These are phyloP conservation scores for Penaeus indicus DNA, from an alignment of 1,140 invertebrate species.

Conservation along the genomic window DNA sequence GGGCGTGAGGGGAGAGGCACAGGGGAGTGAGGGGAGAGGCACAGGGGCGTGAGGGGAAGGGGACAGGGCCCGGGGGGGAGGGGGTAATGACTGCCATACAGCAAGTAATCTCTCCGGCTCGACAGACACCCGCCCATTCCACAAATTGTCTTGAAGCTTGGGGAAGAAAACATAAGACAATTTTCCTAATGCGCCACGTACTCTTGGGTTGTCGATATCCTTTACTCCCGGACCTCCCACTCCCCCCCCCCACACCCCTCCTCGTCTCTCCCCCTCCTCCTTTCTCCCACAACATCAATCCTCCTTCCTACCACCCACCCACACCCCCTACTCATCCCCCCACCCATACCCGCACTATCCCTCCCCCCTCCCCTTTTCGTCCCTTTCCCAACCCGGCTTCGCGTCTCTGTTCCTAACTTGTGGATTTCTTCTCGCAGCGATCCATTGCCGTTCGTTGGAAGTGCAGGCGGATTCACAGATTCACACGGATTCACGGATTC, in stretches of 20 bases:
- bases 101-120: conserved; percentile 12
- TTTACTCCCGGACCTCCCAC: neutral
- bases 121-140: conserved; percentile 2
- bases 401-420: too few species aligned
- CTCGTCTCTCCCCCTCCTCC: neutral
- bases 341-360: too few species aligned
- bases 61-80: neutral
- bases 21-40: neutral
- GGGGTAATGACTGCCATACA: conserved; percentile 24
- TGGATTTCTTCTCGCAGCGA: too few species aligned
- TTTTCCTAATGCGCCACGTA: conserved; percentile 32
- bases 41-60: too few species aligned
- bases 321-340: too few species aligned
- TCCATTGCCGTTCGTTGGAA: too few species aligned
- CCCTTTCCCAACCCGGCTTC: too few species aligned
- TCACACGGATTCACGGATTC: too few species aligned
- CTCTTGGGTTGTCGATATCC: conserved; percentile 4
- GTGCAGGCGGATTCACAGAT: too few species aligned
- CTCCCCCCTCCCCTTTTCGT: too few species aligned
- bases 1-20: too few species aligned
- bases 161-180: conserved; percentile 32
- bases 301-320: neutral
- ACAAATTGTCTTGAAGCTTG: conserved; percentile 40
- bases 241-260: neutral
- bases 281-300: conserved; percentile 11